Base-by-base conservation (phyloP, 2,797 vertebrate species). In the Pogonophryne albipinna region DNA sequence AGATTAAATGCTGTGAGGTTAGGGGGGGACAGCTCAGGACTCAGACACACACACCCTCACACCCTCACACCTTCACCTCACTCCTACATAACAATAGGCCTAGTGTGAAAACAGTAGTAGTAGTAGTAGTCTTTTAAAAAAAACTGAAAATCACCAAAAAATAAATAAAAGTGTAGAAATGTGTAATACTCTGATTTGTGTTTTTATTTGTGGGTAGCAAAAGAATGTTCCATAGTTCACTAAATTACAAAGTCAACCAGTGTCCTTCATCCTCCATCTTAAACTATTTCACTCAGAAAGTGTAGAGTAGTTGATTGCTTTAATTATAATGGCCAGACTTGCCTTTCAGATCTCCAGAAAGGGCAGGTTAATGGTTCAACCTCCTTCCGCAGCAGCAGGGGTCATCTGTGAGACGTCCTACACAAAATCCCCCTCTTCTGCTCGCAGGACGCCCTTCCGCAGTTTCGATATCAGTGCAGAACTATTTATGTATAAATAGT, bases 401-500 rank as follows among this genome's bases (percentile, higher is more conserved):
- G 70, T 89, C 79, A 86, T 81, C 76, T 69, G 80, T 57, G 55
- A 76, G 68, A 63, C 19, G 74, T 77, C 71, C 76, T 62, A 53
- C 13, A 55, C 56, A 2, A 27, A 71, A 57, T 45, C 5, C 52
- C 58, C 58, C 13, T 16, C 4, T 63, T 56, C 76, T 71, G 75
- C 71, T 42, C 4, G 6, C 53, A 52, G 10, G 75, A 79, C 83
- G 87, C 91, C 89, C 92, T 93, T 91, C 90, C 68, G 45, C 74
- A 82, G 68, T 78, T 82, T 79, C 51, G 57, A 78, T 84, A 79
- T 79, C 77, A 34, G 86, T 53, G 83, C 85, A 66, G 69, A 67
- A 57, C 87, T 90, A 84, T 92, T 90, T 86, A 66, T 82, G 68
- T 91, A 91, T 88, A 90, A 90, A 91, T 89, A 89, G 80, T 9